Evolutionary conservation across 2,113 vertebrate genomes (phyloP), one percentile per base, ranked within the genome.

Genomic region (Periophthalmus modestus): DNA sequence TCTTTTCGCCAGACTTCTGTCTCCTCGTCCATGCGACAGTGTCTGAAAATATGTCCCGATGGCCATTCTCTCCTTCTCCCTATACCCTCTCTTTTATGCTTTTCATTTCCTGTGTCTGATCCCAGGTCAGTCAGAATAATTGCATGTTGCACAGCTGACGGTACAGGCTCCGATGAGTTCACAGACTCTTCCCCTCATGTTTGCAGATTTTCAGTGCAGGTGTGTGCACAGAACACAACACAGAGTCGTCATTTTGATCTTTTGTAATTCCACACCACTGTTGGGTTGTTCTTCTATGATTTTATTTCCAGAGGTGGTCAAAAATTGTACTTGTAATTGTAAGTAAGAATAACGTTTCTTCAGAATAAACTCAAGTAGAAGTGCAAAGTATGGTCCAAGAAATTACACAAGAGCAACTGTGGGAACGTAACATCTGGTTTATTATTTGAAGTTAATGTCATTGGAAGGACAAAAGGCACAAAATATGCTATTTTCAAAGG

Each of bases 81-180:
- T 63, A 7, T 61, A 28, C 66, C 59, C 81, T 33, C 77, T 83
- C 77, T 78, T 72, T 75, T 77, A 72, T 75, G 72, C 70, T 81
- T 86, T 89, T 88, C 75, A 89, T 93, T 89, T 90, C 82, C 85
- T 79, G 73, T 54, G 46, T 82, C 79, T 82, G 85, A 89, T 80
- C 57, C 75, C 57, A 71, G 82, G 77, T 88, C 85, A 73, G 58
- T 52, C 54, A 61, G 54, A 73, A 79, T 86, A 86, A 91, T 91
- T 89, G 82, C 81, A 34, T 81, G 71, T 80, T 71, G 48, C 46
- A 62, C 69, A 54, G 88, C 82, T 84, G 85, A 87, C 87, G 80
- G 10, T 84, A 67, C 46, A 52, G 79, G 75, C 76, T 68, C 69
- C 83, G 36, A 59, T 28, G 63, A 74, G 72, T 66, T 73, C 46